phyloP scores from a whole-genome alignment of 2,888 invertebrate genomes.

The Tridacna crocea region DNA sequence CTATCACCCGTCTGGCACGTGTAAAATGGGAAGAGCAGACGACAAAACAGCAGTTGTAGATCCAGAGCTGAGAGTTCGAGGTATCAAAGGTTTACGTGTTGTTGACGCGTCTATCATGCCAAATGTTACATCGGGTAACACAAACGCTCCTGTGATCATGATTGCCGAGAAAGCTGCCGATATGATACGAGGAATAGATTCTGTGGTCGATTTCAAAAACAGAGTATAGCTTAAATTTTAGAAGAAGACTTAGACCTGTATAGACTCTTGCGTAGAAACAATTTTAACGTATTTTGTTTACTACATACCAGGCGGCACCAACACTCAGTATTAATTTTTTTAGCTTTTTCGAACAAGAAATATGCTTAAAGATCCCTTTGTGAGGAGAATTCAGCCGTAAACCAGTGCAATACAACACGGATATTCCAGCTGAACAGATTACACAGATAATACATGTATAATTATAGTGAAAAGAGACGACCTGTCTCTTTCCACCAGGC shows the following conservation, averaged over 20 bases:
- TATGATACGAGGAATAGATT: constrained; percentile 16
- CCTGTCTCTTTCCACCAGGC: too few species aligned
- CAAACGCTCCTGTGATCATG: constrained; percentile 27
- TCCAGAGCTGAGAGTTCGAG: constrained; percentile 8
- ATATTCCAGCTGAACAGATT: too few species aligned
- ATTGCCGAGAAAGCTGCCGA: constrained; percentile 26
- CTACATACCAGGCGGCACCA: too few species aligned
- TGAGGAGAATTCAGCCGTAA: too few species aligned
- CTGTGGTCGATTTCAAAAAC: constrained; percentile 2
- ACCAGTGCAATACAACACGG: too few species aligned
- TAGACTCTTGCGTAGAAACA: too few species aligned
- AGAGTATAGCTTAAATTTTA: background rate
- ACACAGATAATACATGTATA: too few species aligned
- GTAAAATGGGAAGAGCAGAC: constrained; percentile 31
- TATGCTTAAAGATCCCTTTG: too few species aligned
- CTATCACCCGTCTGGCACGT: constrained; percentile 38
- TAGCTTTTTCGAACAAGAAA: too few species aligned
- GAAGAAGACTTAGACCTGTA: background rate
- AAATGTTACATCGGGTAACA: constrained; percentile 25
- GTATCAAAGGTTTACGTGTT: constrained; percentile 21
- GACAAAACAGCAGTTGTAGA: constrained; percentile 21
- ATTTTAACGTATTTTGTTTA: too few species aligned
- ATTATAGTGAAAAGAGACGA: too few species aligned
- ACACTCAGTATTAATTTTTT: too few species aligned
- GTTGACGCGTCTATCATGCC: constrained; percentile 29